Base-by-base conservation (phyloP, 2,113 vertebrate genomes). In the Glaucidium brasilianum region DNA sequence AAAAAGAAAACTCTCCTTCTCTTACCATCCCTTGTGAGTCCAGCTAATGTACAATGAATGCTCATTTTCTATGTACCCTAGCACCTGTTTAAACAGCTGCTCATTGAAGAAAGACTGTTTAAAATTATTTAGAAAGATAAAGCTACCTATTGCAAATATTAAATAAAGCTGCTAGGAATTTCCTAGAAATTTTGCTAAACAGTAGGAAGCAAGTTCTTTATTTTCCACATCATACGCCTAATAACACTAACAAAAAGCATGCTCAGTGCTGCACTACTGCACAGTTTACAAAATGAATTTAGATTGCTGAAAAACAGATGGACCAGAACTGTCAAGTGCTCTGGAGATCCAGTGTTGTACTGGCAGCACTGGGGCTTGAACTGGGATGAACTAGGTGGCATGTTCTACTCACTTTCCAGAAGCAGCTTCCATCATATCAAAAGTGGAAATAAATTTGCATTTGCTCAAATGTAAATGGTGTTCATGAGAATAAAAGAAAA, bases 131-230 rank as follows among this genome's bases (percentile, higher is more conserved):
- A 77, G 64, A 94, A 87, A 55, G 41, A 74, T 30, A 74, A 83
- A 94, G 71, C 66, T 75, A 69, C 52, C 59, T 90, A 93, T 60
- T 90, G 52, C 88, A 92, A 94, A 41, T 60, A 68, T 90, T 97
- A 97, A 96, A 90, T 88, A 96, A 96, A 96, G 72, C 69, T 73
- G 81, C 37, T 62, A 87, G 39, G 72, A 85, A 69, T 89, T 94
- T 92, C 84, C 76, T 77, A 91, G 74, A 90, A 89, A 97, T 88
- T 77, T 72, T 5, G 3, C 53, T 85, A 22, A 96, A 76, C 82
- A 81, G 89, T 68, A 88, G 87, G 83, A 95, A 93, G 56, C 25
- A 60, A 85, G 63, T 56, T 91, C 55, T 93, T 95, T 94, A 72
- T 93, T 96, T 96, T 92, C 72, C 25, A 91, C 77, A 81, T 45